A percentile compares a stretch with the other conserved stretches of the same genome.
Conservation (phyloP, 2,888 invertebrate species). For the Ophion slaviceki region DNA sequence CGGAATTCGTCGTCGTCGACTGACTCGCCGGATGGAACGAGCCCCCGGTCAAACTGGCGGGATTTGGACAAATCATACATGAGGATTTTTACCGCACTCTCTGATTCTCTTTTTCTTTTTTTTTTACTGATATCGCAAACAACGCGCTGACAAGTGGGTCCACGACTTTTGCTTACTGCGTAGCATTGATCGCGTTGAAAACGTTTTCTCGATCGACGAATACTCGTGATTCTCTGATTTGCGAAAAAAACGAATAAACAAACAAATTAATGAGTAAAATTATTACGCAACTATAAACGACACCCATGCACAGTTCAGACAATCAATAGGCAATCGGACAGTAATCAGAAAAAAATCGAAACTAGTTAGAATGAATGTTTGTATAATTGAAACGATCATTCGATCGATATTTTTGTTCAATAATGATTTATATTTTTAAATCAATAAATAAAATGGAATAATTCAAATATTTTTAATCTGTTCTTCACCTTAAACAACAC, state of each 20-base stretch:
- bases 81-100: conserved; percentile 14
- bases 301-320: conserved; percentile 52
- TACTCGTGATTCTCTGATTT: not conserved
- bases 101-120: not conserved
- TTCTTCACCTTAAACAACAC: no score
- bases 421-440: no score
- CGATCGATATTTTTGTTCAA: no score
- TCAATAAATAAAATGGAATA: no score
- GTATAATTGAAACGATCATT: no score
- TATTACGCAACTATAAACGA: conserved; percentile 20
- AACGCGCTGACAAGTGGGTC: not conserved
- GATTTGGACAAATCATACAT: conserved; percentile 58
- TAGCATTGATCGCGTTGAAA: not conserved
- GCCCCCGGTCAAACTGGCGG: conserved; percentile 79
- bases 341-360: no score
- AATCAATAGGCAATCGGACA: not conserved
- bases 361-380: no score
- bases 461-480: no score
- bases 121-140: not conserved
- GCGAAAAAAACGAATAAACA: not conserved
- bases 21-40: conserved; percentile 76
- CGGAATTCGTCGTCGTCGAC: conserved; percentile 57
- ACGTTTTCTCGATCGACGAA: not conserved
- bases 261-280: conserved; percentile 5
- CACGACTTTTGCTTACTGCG: not conserved